These are phyloP conservation scores for Capromys pilorides DNA, from an alignment of 2,797 vertebrate genomes.

Conservation along the genomic window DNA sequence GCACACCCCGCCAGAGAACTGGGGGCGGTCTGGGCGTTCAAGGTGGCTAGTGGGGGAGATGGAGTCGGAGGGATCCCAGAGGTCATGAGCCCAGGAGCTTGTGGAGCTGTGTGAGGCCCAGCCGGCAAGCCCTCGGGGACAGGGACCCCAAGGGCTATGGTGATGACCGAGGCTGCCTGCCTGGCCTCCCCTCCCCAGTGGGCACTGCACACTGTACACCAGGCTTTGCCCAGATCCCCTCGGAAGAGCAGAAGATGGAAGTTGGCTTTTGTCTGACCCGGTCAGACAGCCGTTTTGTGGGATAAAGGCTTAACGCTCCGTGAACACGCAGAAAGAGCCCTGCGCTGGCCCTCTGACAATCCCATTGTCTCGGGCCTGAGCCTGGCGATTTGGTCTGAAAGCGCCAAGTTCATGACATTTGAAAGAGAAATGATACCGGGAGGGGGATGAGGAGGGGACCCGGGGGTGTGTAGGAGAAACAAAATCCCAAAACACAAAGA, in stretches of 20 bases:
- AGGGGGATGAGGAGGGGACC: constrained; percentile 54
- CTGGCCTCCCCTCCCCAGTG: not conserved
- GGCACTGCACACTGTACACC: constrained; percentile 46
- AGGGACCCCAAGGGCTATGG: too few species aligned
- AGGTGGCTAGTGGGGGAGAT: not conserved
- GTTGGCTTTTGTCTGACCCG: constrained; percentile 88
- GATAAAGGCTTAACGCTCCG: constrained; percentile 89
- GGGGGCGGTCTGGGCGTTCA: not conserved
- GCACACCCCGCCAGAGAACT: not conserved
- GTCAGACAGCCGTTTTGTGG: constrained; percentile 87
- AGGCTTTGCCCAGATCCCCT: constrained; percentile 45
- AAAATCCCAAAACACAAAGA: constrained; percentile 34
- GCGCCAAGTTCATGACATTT: constrained; percentile 88
- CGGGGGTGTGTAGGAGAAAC: not conserved
- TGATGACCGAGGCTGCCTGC: not conserved
- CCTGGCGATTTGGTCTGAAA: constrained; percentile 83
- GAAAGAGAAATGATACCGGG: constrained; percentile 82
- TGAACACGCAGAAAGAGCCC: constrained; percentile 87
- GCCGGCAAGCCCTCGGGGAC: not conserved
- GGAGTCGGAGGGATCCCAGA: not conserved
- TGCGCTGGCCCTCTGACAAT: constrained; percentile 83
- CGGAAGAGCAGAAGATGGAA: constrained; percentile 77
- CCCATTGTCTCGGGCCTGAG: constrained; percentile 83
- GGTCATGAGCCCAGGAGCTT: not conserved
- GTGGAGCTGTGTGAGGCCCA: not conserved